Percentiles rank a stretch among this genome's conserved stretches.
phyloP scores from a whole-genome alignment of 2,888 invertebrate species.

The Sycophila texana region DNA sequence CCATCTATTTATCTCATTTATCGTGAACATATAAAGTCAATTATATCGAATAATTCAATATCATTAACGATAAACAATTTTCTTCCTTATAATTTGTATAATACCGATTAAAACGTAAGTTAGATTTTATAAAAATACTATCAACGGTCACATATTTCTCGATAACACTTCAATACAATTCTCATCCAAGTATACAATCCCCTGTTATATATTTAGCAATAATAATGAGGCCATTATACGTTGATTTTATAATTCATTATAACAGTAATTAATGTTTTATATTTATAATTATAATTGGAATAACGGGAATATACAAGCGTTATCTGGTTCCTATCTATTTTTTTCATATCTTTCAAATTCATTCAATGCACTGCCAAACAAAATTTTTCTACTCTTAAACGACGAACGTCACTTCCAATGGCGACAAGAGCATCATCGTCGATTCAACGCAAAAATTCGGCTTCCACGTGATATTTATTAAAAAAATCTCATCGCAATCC shows the following conservation, averaged over 20 bases:
- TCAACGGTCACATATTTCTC: slow-evolving; percentile 64
- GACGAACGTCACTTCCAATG: slow-evolving; percentile 2
- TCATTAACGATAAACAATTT: slow-evolving; percentile 47
- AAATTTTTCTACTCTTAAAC: slow-evolving; percentile 5
- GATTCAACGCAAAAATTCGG: slow-evolving; percentile 22
- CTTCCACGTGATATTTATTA: slow-evolving; percentile 11
- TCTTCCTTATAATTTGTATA: slow-evolving; percentile 54
- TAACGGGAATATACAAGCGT: slow-evolving; percentile 49
- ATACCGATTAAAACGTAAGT: slow-evolving; percentile 63
- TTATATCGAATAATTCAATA: slow-evolving; percentile 34
- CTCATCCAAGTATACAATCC: slow-evolving; percentile 57
- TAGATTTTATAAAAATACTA: slow-evolving; percentile 72
- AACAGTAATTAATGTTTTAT: slow-evolving; percentile 46
- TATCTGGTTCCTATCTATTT: slow-evolving; percentile 7
- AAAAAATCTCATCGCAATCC: slow-evolving; percentile 36
- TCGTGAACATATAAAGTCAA: slow-evolving; percentile 42
- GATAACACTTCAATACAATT: slow-evolving; percentile 67
- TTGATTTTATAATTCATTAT: slow-evolving; percentile 45
- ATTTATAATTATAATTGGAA: slow-evolving; percentile 45
- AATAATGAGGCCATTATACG: slow-evolving; percentile 49
- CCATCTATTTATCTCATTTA: slow-evolving; percentile 15
- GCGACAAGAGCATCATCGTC: neutral
- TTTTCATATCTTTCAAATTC: neutral
- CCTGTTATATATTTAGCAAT: slow-evolving; percentile 30
- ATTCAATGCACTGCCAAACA: slow-evolving; percentile 2